A percentile compares a stretch with the other conserved stretches of the same genome.
Conservation (phyloP, 2,888 invertebrate species). For the Drosophila maculinotata region DNA sequence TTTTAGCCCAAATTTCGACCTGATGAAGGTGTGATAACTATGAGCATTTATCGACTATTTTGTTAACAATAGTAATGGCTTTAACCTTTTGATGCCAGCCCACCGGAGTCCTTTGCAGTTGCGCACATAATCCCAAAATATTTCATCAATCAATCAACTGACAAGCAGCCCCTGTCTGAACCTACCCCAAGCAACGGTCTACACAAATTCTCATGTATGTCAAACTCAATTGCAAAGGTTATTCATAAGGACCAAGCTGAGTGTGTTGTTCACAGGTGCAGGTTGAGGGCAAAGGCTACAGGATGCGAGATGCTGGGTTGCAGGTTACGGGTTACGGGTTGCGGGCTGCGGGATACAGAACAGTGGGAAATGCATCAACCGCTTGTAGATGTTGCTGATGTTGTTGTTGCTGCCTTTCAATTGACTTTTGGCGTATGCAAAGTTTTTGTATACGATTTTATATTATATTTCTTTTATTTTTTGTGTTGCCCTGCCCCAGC, state of each 20-base stretch:
- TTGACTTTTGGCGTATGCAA: slow-evolving; percentile 61
- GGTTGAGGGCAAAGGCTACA: background rate
- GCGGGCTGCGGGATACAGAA: background rate
- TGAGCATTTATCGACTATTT: too few relatives aligned
- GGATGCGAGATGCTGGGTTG: background rate
- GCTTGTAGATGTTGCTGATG: background rate
- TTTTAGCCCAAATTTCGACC: too few relatives aligned
- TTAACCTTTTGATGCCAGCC: slow-evolving; percentile 1
- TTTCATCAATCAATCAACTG: slow-evolving; percentile 52
- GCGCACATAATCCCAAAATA: slow-evolving; percentile 4
- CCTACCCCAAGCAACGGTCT: background rate
- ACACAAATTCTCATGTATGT: slow-evolving; percentile 49
- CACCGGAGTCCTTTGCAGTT: background rate
- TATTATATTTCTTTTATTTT: slow-evolving; percentile 4
- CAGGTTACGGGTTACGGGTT: too few relatives aligned
- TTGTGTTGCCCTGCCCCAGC: slow-evolving; percentile 3
- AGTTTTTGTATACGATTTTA: slow-evolving; percentile 31
- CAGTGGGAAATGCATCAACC: slow-evolving; percentile 40
- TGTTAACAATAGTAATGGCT: slow-evolving; percentile 19
- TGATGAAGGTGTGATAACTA: too few relatives aligned
- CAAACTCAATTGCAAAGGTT: slow-evolving; percentile 66
- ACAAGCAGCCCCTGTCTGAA: slow-evolving; percentile 1
- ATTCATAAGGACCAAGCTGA: slow-evolving; percentile 44
- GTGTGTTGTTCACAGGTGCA: background rate
- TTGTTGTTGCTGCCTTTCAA: slow-evolving; percentile 44